Conservation (phyloP, 2,113 vertebrate genomes). For the Prietella phreatophila region DNA sequence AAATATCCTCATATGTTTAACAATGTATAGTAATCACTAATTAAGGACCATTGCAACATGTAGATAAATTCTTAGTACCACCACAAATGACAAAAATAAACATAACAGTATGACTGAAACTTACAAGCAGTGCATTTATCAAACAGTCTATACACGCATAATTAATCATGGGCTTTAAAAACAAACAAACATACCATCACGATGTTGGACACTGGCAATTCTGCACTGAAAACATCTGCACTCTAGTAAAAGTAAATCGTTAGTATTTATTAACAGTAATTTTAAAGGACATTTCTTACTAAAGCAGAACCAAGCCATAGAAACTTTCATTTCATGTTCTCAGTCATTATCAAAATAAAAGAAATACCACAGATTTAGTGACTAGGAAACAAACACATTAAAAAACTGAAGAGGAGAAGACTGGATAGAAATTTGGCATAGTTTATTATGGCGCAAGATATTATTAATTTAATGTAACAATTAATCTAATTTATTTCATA, state of each 20-base stretch:
- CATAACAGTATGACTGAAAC: not conserved
- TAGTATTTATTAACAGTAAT: not conserved
- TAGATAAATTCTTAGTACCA: not conserved
- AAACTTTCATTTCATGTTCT: not conserved
- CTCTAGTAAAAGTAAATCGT: not conserved
- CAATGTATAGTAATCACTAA: not conserved
- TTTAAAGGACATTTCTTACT: not conserved
- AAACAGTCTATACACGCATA: not conserved
- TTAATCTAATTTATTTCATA: not conserved
- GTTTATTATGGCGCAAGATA: not conserved
- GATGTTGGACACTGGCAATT: not conserved
- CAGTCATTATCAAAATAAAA: not conserved
- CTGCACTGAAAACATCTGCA: not conserved
- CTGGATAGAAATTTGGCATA: not conserved
- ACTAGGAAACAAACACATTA: not conserved
- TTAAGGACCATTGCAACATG: not conserved
- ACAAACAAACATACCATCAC: not conserved
- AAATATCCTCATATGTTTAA: not conserved
- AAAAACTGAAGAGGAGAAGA: not conserved
- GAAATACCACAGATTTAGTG: not conserved
- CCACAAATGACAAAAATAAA: not conserved
- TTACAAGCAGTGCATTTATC: not conserved
- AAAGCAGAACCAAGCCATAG: not conserved
- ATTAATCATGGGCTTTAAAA: not conserved
- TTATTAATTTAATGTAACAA: not conserved